Base-by-base conservation (phyloP, 2,888 invertebrate species). In the Myopa tessellatipennis region DNA sequence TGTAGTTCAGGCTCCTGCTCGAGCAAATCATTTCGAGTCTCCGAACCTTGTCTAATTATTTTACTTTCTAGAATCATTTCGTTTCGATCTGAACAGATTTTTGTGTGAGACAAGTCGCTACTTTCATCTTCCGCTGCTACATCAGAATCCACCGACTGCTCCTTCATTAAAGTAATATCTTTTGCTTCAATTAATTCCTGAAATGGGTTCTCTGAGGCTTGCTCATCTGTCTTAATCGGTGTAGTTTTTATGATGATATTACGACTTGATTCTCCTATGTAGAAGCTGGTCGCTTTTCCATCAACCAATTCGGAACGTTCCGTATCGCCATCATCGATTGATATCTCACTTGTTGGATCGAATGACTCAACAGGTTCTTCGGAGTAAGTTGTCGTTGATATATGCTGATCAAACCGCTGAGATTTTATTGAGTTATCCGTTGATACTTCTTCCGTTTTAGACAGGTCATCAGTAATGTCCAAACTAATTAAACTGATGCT, bases 221-320 rank as follows among this genome's bases (percentile, higher is more conserved):
- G 60, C 5, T 84, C 83, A 36, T 18, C n/a, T 18, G 18, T 10
- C 50, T 83, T 85, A 10, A 85, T 83, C 3, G 83, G 83, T 36
- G 86, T 83, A 1, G 89, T 87, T 81, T 88, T 89, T 3, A 80
- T 87, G 45, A 90, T 90, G 1, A 90, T 85, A 83, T 90, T 89
- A 1, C 84, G 84, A 74, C 89, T 89, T 1, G 89, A 89, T 80
- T 90, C 90, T 0, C 90, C 90, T 63, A 90, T 90, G 77, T 89
- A 90, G 69, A 90, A 89, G 76, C 88, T 88, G 0, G 87, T 87
- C 63, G 82, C 80, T 61, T 86, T 84, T n/a, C 80, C 81, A 8
- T 83, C 85, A 4, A 76, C 78, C 4, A 81, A 79, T 34, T 84
- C 85, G 0, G 83, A 83, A 40, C 85, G 83, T 45, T 85, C 86